These are phyloP conservation scores for Mellivora capensis DNA, from an alignment of 2,113 vertebrate species.

Conservation along the genomic window DNA sequence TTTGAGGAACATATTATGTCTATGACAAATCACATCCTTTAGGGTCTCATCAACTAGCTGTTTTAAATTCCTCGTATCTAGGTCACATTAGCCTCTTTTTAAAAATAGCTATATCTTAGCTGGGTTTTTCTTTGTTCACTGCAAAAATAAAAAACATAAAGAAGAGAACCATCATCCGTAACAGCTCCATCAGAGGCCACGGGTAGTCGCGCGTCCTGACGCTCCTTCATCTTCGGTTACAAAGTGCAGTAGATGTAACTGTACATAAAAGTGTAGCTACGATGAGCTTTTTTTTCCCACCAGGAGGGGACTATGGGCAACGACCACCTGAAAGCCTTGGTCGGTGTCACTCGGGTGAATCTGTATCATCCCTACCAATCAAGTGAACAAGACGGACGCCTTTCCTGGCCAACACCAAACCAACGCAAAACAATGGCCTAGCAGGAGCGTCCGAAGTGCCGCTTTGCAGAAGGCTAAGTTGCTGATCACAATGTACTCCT, in stretches of 20 bases:
- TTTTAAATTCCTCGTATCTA: slow-evolving; percentile 57
- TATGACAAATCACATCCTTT: slow-evolving; percentile 52
- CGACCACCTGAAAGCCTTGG: not conserved
- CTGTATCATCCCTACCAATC: not conserved
- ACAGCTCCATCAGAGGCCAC: not conserved
- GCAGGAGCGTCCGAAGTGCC: not conserved
- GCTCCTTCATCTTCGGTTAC: accelerated
- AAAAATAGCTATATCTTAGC: slow-evolving; percentile 40
- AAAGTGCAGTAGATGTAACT: not conserved
- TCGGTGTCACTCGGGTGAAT: not conserved
- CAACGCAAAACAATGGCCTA: not conserved
- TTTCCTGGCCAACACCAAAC: not conserved
- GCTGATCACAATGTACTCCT: not conserved
- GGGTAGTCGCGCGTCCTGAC: not conserved
- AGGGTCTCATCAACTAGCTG: slow-evolving; percentile 7
- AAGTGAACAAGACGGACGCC: not conserved
- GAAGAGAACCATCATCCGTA: not conserved
- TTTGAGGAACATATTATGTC: not conserved
- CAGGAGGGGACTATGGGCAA: too few relatives aligned
- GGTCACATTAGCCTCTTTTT: slow-evolving; percentile 38
- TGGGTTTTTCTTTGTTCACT: not conserved
- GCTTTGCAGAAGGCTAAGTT: not conserved
- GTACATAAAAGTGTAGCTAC: accelerated
- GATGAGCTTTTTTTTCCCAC: too few relatives aligned
- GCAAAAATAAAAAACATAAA: not conserved